phyloP scores from a whole-genome alignment of 1,140 invertebrate genomes.

The Zaprionus ghesquierei region DNA sequence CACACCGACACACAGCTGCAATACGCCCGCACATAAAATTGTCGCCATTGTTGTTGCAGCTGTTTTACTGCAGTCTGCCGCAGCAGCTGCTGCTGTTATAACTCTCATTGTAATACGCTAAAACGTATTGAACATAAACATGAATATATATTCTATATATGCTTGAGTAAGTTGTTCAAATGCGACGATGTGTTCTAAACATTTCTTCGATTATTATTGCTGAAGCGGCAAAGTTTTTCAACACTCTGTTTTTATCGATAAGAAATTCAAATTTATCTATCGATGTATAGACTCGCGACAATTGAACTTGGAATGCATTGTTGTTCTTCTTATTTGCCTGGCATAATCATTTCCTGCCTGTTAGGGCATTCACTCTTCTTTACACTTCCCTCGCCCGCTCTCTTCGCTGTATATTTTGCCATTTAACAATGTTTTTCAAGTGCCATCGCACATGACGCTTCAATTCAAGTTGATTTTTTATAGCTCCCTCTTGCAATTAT shows the following conservation, averaged over 20 bases:
- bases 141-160: background rate
- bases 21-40: background rate
- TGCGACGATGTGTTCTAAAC: no score
- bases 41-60: slow-evolving; percentile 13
- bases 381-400: background rate
- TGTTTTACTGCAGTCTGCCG: slow-evolving; percentile 7
- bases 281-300: no score
- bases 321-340: no score
- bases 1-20: background rate
- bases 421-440: slow-evolving; percentile 34
- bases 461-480: slow-evolving; percentile 25
- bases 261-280: no score
- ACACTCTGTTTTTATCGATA: no score
- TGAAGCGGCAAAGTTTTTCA: no score
- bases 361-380: background rate
- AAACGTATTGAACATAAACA: background rate
- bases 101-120: background rate
- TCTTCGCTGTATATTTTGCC: slow-evolving; percentile 8
- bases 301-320: no score
- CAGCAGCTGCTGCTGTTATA: slow-evolving; percentile 5
- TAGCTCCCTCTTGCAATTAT: background rate
- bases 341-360: background rate
- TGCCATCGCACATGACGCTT: slow-evolving; percentile 6
- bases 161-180: no score
- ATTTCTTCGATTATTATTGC: no score